These are phyloP conservation scores for Poecilia velifera DNA, from an alignment of 2,797 vertebrate genomes.

Conservation along the genomic window DNA sequence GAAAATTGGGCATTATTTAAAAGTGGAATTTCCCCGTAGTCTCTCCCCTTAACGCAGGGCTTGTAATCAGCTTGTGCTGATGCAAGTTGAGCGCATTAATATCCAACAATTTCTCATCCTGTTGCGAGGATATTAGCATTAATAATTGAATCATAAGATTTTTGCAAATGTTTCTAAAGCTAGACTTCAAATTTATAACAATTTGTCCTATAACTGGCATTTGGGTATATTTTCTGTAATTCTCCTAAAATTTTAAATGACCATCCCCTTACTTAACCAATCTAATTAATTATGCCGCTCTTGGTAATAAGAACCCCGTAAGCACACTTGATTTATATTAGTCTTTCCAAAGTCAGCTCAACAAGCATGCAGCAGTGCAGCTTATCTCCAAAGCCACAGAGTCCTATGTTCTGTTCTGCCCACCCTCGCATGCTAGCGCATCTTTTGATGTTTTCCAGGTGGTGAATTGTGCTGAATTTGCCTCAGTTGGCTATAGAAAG, in stretches of 20 bases:
- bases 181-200: constrained; percentile 15
- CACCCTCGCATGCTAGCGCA: constrained; percentile 3
- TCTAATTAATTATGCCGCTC: constrained; percentile 17
- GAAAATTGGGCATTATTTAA: constrained; percentile 58
- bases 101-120: constrained; percentile 27
- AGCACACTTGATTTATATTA: constrained; percentile 36
- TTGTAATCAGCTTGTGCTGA: constrained; percentile 41
- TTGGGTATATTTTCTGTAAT: constrained; percentile 8
- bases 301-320: constrained; percentile 38
- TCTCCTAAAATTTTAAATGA: constrained; percentile 17
- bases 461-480: constrained; percentile 54
- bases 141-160: constrained; percentile 3
- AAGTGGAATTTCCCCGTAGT: constrained; percentile 49
- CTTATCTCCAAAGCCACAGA: constrained; percentile 69
- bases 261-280: constrained; percentile 32
- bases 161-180: constrained; percentile 14
- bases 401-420: constrained; percentile 35
- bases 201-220: constrained; percentile 16
- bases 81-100: constrained; percentile 29
- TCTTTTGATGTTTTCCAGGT: constrained; percentile 61
- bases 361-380: constrained; percentile 16
- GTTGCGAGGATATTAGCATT: constrained; percentile 13
- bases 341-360: constrained; percentile 33
- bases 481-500: constrained; percentile 34
- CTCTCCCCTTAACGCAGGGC: constrained; percentile 32